phyloP scores from a whole-genome alignment of 1,140 invertebrate species.

The Drosophila kohkoa region DNA sequence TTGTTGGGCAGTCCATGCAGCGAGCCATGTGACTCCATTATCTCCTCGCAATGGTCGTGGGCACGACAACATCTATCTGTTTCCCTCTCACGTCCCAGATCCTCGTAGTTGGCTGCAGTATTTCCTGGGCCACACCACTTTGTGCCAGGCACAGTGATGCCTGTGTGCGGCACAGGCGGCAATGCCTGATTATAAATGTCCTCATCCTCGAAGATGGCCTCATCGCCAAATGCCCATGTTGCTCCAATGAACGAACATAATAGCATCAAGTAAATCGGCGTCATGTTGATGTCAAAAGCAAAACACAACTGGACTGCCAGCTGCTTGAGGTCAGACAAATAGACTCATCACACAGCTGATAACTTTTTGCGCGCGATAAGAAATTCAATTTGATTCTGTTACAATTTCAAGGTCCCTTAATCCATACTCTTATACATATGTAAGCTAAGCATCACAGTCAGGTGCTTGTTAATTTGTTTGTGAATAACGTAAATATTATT shows the following conservation, averaged over 20 bases:
- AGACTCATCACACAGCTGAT: conserved; percentile 27
- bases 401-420: neutral
- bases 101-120: conserved; percentile 88
- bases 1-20: conserved; percentile 88
- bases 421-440: neutral
- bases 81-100: conserved; percentile 88
- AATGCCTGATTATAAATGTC: conserved; percentile 79
- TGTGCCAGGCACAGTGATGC: conserved; percentile 85
- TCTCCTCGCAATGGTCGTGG: conserved; percentile 91
- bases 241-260: conserved; percentile 10
- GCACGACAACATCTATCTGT: conserved; percentile 92
- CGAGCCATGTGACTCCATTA: conserved; percentile 86
- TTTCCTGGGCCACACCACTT: conserved; percentile 92
- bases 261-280: conserved; percentile 6
- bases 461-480: neutral
- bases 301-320: conserved; percentile 41
- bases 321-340: neutral
- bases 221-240: conserved; percentile 57
- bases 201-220: conserved; percentile 81
- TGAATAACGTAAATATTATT: neutral
- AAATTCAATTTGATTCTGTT: neutral
- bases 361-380: neutral
- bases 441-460: neutral
- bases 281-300: conserved; percentile 35
- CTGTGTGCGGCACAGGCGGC: conserved; percentile 64